These are phyloP conservation scores for Phataginus tricuspis DNA, from an alignment of 2,797 vertebrate species.

Conservation along the genomic window DNA sequence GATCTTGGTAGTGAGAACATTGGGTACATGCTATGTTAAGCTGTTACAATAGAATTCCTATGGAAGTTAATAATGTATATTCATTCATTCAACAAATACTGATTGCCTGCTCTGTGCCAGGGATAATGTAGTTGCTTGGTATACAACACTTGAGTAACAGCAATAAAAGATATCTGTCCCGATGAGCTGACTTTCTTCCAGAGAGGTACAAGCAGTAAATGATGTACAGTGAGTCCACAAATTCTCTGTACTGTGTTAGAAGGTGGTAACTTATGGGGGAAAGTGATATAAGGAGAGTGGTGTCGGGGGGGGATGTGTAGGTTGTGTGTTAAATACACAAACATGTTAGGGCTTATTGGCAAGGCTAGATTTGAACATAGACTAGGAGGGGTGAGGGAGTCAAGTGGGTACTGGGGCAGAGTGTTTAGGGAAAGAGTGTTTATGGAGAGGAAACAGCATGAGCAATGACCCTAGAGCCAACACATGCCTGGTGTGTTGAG, in stretches of 20 bases:
- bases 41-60: accelerated
- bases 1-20: not conserved
- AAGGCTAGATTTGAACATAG: not conserved
- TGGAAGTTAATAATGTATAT: not conserved
- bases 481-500: not conserved
- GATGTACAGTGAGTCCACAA: not conserved
- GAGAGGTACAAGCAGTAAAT: too few relatives aligned
- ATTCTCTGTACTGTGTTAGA: not conserved
- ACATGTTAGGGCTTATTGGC: not conserved
- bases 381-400: not conserved
- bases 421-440: not conserved
- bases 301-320: not conserved
- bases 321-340: not conserved
- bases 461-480: not conserved
- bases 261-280: not conserved
- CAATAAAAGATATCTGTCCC: not conserved
- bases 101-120: not conserved
- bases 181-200: not conserved
- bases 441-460: not conserved
- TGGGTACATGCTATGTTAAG: accelerated
- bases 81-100: not conserved
- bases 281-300: not conserved
- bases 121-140: not conserved
- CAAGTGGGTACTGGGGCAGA: not conserved
- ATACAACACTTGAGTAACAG: not conserved